Evolutionary conservation across 2,113 vertebrate genomes (phyloP).

Genomic region (Corvus cornix): DNA sequence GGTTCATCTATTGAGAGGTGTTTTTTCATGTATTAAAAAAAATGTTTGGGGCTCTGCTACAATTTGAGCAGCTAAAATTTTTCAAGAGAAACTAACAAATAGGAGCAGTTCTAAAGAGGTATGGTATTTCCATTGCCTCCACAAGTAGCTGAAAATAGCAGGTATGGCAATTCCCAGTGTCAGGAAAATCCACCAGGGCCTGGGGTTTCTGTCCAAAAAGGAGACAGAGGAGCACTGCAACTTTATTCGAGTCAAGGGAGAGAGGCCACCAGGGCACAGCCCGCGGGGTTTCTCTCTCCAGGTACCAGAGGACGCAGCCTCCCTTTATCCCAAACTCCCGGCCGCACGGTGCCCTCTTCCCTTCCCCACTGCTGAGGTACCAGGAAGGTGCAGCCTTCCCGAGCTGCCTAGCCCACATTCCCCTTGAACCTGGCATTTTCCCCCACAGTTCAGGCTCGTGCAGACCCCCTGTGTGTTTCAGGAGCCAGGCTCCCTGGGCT

Average conservation of each 20-base stretch:
- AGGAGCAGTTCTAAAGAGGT: background rate
- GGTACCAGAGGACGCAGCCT: background rate
- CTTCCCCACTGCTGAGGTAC: background rate
- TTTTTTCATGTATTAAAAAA: background rate
- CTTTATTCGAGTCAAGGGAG: background rate
- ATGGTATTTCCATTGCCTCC: background rate
- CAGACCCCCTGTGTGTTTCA: background rate
- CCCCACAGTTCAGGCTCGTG: background rate
- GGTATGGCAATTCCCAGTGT: background rate
- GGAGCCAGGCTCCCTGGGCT: background rate
- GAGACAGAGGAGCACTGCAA: background rate
- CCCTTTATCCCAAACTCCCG: background rate
- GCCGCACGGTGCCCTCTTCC: no score
- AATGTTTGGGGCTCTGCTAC: background rate
- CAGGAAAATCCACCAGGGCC: background rate
- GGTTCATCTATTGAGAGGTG: background rate
- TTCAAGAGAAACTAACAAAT: background rate
- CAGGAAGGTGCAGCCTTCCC: background rate
- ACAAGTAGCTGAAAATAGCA: background rate
- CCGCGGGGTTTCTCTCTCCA: background rate
- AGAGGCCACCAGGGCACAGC: background rate
- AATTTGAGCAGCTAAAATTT: background rate
- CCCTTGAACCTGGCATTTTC: background rate
- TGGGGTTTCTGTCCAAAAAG: background rate
- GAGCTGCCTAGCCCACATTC: fast-evolving